A percentile compares a stretch with the other conserved stretches of the same genome.
Evolutionary conservation across 2,888 invertebrate species (phyloP).

Genomic region (Bombyx huttoni): DNA sequence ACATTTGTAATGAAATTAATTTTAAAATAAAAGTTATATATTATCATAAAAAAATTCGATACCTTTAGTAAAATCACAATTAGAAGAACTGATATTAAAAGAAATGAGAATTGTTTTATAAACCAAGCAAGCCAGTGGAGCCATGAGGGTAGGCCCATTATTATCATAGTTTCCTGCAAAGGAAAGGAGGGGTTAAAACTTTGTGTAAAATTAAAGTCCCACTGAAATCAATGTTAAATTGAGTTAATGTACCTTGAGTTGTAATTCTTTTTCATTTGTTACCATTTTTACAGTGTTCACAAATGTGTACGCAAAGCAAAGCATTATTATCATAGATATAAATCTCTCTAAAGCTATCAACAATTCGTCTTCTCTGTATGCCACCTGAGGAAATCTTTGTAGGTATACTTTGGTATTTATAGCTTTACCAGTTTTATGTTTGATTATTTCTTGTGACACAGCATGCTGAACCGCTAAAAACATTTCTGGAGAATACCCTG

Average conservation of each 20-base stretch:
- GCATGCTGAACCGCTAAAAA: conserved; percentile 58
- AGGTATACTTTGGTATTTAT: conserved; percentile 59
- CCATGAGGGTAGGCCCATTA: conserved; percentile 90
- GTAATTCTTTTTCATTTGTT: conserved; percentile 82
- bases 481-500: conserved; percentile 60
- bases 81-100: conserved; percentile 75
- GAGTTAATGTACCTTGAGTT: conserved; percentile 73
- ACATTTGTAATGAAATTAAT: neutral
- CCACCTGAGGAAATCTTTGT: conserved; percentile 80
- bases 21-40: neutral
- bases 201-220: neutral
- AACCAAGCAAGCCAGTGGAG: conserved; percentile 92
- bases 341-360: conserved; percentile 77
- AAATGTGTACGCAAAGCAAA: conserved; percentile 86
- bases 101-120: conserved; percentile 80
- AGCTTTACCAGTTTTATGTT: conserved; percentile 40
- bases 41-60: neutral
- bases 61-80: conserved; percentile 76
- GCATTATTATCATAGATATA: conserved; percentile 83
- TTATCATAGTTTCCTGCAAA: conserved; percentile 89
- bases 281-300: conserved; percentile 84
- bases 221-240: neutral
- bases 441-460: conserved; percentile 53
- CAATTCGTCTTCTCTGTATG: conserved; percentile 79
- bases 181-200: conserved; percentile 5